Evolutionary conservation across 2,113 vertebrate species (phyloP), one percentile per base, ranked within the genome.

Genomic region (Eidolon helvum): DNA sequence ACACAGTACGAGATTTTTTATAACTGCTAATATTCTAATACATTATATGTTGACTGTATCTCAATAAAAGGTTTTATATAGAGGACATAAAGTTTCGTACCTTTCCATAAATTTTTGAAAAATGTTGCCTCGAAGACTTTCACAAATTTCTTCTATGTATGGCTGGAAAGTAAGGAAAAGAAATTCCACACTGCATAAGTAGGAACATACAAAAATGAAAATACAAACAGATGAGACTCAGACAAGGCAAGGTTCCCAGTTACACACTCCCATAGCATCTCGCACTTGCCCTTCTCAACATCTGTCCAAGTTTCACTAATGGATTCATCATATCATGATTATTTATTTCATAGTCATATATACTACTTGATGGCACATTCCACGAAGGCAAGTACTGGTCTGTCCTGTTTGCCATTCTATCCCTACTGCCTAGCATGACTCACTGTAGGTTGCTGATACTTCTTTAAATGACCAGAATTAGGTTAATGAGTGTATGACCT

Each of bases 101-200:
- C 99, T 99, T 99, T 99, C 99, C 85, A 99, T 99, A 98, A 99
- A 99, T 97, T 99, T 99, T 75, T 99, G 99, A 98, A 99, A 99
- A 98, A 99, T 99, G 90, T 99, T 99, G 78, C 99, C 99, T 96
- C 99, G 99, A 89, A 99, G 98, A 97, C 99, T 99, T 98, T 99
- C 99, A 87, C 99, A 99, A 77, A 99, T 99, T 98, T 99, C 99
- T 98, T 99, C 99, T 94, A 99, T 99, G 98, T 99, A 99, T 95
- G 99, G 99, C 99, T 99, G 65, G 12, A 97, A 97, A 71, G 40
- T 50, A 86, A 3, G 90, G 95, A 89, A 69, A 84, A 94, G 77
- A 97, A 91, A 93, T 53, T 16, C 59, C 90, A 86, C 16, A 55
- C 3, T 57, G 18, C 21, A 28, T 94, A 57, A 97, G 48, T 19